Conservation (phyloP, 37 sponge, comb jelly and placozoan genomes). For the Hormiphora californensis region DNA sequence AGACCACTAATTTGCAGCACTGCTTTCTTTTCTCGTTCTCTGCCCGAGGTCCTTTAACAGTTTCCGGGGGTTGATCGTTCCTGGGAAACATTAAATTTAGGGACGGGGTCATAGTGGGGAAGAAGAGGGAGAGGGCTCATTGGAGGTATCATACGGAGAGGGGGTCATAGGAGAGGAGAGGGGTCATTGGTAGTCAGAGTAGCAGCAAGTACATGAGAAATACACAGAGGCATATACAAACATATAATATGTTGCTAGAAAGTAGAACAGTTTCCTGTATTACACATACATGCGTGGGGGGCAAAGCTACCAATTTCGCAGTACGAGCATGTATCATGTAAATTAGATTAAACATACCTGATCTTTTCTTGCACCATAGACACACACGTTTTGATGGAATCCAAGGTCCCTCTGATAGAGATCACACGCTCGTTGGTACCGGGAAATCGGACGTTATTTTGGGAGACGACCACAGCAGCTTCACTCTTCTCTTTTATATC, state of each 20-base stretch:
- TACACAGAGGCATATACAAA: no score
- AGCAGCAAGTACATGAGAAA: no score
- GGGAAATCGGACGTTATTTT: constrained; percentile 44
- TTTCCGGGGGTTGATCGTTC: constrained; percentile 51
- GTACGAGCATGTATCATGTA: no score
- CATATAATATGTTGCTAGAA: no score
- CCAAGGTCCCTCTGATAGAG: constrained; percentile 26
- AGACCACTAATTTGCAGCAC: constrained; percentile 43
- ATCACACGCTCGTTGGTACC: constrained; percentile 48
- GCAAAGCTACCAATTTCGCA: no score
- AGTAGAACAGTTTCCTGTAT: no score
- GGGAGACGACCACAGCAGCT: constrained; percentile 45
- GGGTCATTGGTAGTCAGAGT: no score
- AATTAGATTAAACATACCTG: neutral
- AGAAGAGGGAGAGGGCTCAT: no score
- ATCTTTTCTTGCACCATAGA: constrained; percentile 43
- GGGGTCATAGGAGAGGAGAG: no score
- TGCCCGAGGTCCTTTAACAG: constrained; percentile 32
- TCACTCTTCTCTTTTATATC: constrained; percentile 44
- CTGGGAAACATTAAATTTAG: neutral
- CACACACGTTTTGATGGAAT: constrained; percentile 43
- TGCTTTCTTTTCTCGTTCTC: constrained; percentile 52
- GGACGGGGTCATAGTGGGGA: no score
- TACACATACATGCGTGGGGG: no score
- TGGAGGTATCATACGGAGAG: no score